Conservation (phyloP, 1,140 invertebrate species). For the Meteorus sp. region DNA sequence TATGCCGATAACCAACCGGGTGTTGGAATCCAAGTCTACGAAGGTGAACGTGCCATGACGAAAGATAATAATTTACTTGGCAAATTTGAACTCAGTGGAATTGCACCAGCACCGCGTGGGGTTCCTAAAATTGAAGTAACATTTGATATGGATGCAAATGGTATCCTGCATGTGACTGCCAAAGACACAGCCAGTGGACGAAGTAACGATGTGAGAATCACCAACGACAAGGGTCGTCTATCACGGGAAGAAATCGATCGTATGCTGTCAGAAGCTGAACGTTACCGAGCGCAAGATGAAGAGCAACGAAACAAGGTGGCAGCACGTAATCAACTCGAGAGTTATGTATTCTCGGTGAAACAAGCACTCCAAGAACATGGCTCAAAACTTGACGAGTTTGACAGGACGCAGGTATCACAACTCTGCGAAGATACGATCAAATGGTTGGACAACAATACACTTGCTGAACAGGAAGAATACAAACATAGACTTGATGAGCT, state of each 20-base stretch:
- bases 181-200: too few species aligned
- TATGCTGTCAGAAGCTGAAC: too few species aligned
- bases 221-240: too few species aligned
- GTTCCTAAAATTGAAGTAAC: constrained; percentile 70
- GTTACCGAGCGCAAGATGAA: too few species aligned
- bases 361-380: constrained; percentile 54
- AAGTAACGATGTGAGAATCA: too few species aligned
- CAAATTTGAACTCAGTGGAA: constrained; percentile 65
- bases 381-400: constrained; percentile 41
- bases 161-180: constrained; percentile 66
- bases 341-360: constrained; percentile 73
- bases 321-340: constrained; percentile 71
- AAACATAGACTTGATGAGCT: constrained; percentile 74
- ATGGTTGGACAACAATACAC: constrained; percentile 67
- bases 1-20: too few species aligned
- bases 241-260: too few species aligned
- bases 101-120: constrained; percentile 60
- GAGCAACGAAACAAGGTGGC: constrained; percentile 63
- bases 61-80: too few species aligned
- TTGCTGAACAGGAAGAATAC: constrained; percentile 79
- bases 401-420: constrained; percentile 40
- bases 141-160: constrained; percentile 70
- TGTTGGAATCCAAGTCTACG: too few species aligned
- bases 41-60: constrained; percentile 71
- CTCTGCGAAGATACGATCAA: constrained; percentile 56